Conservation (phyloP, 2,113 vertebrate genomes). For the Heterotilapia buettikoferi region DNA sequence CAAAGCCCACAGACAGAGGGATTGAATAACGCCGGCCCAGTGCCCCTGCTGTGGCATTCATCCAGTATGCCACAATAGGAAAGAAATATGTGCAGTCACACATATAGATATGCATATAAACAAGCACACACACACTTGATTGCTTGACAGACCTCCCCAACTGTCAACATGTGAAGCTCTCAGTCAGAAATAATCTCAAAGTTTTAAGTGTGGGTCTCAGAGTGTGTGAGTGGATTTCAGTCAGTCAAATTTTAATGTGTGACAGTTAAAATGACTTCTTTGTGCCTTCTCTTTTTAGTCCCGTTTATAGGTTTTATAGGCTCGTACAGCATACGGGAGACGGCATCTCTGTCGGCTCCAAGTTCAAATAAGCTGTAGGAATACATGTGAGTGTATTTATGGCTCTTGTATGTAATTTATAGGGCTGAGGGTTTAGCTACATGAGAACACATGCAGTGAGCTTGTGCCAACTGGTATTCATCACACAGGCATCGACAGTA, state of each 20-base stretch:
- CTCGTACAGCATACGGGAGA: not conserved
- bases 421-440: slow-evolving; percentile 23
- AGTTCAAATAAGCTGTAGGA: slow-evolving; percentile 28
- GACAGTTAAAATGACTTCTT: slow-evolving; percentile 8
- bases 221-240: not conserved
- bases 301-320: not conserved
- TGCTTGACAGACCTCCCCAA: slow-evolving; percentile 1
- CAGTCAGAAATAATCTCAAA: not conserved
- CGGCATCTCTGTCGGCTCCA: not conserved
- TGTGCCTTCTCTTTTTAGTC: not conserved
- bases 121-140: not conserved
- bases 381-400: slow-evolving; percentile 46
- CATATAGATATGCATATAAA: not conserved
- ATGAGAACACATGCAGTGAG: slow-evolving; percentile 30
- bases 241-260: not conserved
- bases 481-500: not conserved
- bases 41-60: slow-evolving; percentile 39
- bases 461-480: slow-evolving; percentile 24
- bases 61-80: slow-evolving; percentile 13
- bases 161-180: not conserved
- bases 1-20: slow-evolving; percentile 56
- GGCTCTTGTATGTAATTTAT: slow-evolving; percentile 47
- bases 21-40: slow-evolving; percentile 46
- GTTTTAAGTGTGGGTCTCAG: not conserved
- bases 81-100: slow-evolving; percentile 8